Base-by-base conservation (phyloP, 2,797 vertebrate species). In the Okamejei kenojei region DNA sequence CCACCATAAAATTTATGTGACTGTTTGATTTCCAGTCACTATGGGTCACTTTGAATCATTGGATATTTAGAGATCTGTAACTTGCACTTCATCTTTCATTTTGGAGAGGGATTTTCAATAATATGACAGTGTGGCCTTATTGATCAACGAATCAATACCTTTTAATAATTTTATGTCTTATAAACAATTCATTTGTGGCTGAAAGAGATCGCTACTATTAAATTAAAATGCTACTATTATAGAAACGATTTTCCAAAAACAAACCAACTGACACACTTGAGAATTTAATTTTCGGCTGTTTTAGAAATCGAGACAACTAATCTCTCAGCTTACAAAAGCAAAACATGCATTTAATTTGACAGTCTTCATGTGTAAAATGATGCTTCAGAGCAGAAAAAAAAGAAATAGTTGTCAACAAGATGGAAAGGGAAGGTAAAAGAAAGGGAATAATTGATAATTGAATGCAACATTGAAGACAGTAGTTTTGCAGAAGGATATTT, bases 1-100 rank as follows among this genome's bases (percentile, higher is more conserved):
- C 95, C 95, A 94, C 96, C 95, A 96, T 97, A 96, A 97, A 96
- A 97, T 97, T 96, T 95, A 96, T 95, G 96, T 94, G 95, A 96
- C 96, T 96, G 96, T 97, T 97, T 97, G 96, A 96, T 96, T 97
- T 97, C 96, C 96, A 97, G 96, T 97, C 96, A 96, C 95, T 68
- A 65, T 94, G 96, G 94, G 96, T 96, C 96, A 96, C 95, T 95
- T 94, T 95, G 96, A 96, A 96, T 96, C 96, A 96, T 96, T 96
- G 96, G 96, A 94, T 96, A 94, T 96, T 96, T 96, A 94, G 94
- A 95, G 95, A 95, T 95, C 94, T 95, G 95, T 95, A 96, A 96
- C 94, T 95, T 94, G 95, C 94, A 96, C 96, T 96, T 94, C 95
- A 96, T 96, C 96, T 96, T 96, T 97, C 96, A 96, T 96, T 96